A percentile compares a stretch with the other conserved stretches of the same genome.
Evolutionary conservation across 2,113 vertebrate species (phyloP).

Genomic region (Cyphomyrus discorhynchus): DNA sequence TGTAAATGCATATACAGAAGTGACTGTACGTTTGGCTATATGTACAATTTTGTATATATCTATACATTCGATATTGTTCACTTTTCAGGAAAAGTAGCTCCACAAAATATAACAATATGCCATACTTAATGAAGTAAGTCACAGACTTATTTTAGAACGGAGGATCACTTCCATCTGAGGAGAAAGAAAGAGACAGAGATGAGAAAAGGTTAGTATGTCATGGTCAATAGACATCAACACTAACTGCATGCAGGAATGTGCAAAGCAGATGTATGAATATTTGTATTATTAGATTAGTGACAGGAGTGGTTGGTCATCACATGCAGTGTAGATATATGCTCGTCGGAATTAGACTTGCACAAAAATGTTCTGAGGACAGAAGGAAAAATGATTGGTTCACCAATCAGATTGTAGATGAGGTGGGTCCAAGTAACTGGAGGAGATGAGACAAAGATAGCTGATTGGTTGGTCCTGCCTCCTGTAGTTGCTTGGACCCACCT

Average conservation of each 20-base stretch:
- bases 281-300: neutral
- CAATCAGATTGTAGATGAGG: neutral
- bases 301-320: neutral
- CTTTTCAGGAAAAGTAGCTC: conserved; percentile 32
- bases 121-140: conserved; percentile 64
- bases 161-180: conserved; percentile 57
- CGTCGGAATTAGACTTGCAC: neutral
- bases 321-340: neutral
- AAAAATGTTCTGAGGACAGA: neutral
- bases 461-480: neutral
- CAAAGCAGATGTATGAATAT: neutral
- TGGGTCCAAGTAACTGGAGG: neutral
- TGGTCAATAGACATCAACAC: neutral
- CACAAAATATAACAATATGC: conserved; percentile 61
- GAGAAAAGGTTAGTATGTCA: neutral
- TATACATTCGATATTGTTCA: conserved; percentile 24
- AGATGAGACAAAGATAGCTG: neutral
- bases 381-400: neutral
- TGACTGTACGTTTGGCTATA: conserved; percentile 5
- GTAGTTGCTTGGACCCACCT: neutral
- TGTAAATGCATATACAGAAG: conserved; percentile 26
- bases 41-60: conserved; percentile 24
- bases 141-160: conserved; percentile 66
- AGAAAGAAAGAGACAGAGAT: conserved; percentile 4
- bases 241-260: neutral